A percentile compares a stretch with the other conserved stretches of the same genome.
These are phyloP conservation scores for Notothenia rossii DNA, from an alignment of 2,113 vertebrate species.

Conservation along the genomic window DNA sequence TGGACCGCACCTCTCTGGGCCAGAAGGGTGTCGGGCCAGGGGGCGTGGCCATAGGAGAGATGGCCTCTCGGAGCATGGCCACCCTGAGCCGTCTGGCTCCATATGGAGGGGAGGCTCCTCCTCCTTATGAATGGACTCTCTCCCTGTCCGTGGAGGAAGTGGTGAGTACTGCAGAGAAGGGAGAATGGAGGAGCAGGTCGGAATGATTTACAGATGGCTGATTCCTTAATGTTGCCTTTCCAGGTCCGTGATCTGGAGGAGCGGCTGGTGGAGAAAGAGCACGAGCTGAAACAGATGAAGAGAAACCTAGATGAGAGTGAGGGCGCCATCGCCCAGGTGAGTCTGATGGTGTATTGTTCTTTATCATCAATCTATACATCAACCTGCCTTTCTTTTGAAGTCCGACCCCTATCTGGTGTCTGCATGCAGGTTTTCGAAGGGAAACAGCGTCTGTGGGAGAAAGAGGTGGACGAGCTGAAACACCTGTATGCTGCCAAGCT, in stretches of 20 bases:
- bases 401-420: constrained; percentile 19
- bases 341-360: background rate
- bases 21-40: constrained; percentile 75
- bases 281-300: constrained; percentile 92
- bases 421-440: constrained; percentile 91
- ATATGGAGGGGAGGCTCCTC: constrained; percentile 86
- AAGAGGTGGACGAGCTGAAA: constrained; percentile 94
- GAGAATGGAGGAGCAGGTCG: background rate
- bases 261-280: constrained; percentile 90
- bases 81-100: constrained; percentile 88
- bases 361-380: background rate
- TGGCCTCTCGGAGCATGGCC: constrained; percentile 90
- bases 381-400: constrained; percentile 16
- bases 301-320: constrained; percentile 92
- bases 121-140: constrained; percentile 91
- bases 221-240: constrained; percentile 13
- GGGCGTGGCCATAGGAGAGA: constrained; percentile 74
- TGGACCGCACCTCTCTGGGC: constrained; percentile 86
- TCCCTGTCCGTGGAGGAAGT: constrained; percentile 91
- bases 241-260: constrained; percentile 91
- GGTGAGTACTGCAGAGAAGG: constrained; percentile 55
- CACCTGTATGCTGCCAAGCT: constrained; percentile 91
- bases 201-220: background rate
- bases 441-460: constrained; percentile 95
- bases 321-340: constrained; percentile 93